phyloP scores from a whole-genome alignment of 2,797 vertebrate genomes.

The Hyperoplus immaculatus region DNA sequence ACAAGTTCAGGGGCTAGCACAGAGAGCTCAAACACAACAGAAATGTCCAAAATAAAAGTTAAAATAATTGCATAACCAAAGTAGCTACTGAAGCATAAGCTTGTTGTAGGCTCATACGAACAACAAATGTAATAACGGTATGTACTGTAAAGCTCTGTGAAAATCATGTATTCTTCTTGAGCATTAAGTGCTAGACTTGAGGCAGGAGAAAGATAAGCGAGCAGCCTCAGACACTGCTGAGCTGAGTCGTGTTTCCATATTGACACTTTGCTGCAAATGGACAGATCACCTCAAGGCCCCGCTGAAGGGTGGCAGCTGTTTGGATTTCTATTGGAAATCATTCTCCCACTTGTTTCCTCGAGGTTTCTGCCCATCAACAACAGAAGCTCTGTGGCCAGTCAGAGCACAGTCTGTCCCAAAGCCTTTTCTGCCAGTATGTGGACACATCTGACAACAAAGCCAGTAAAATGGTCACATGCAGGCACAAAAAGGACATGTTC shows the following conservation, averaged over 20 bases:
- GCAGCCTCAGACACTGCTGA: slow-evolving; percentile 35
- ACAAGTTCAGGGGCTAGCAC: neutral
- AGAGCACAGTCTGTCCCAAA: slow-evolving; percentile 36
- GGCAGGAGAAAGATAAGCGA: slow-evolving; percentile 37
- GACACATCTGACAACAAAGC: slow-evolving; percentile 33
- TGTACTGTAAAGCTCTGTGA: slow-evolving; percentile 13
- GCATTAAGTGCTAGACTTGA: slow-evolving; percentile 25
- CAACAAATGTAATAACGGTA: slow-evolving; percentile 29
- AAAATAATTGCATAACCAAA: neutral
- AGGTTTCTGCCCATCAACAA: slow-evolving; percentile 73
- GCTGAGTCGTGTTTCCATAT: slow-evolving; percentile 54
- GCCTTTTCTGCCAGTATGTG: slow-evolving; percentile 40
- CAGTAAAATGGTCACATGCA: slow-evolving; percentile 26
- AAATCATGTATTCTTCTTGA: slow-evolving; percentile 39
- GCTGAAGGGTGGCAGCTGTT: slow-evolving; percentile 68
- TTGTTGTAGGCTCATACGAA: slow-evolving; percentile 18
- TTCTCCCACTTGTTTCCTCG: slow-evolving; percentile 74
- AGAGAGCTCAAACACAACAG: neutral
- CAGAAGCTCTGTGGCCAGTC: slow-evolving; percentile 57
- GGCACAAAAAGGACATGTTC: slow-evolving; percentile 21
- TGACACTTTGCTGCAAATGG: slow-evolving; percentile 65
- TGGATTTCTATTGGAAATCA: slow-evolving; percentile 82
- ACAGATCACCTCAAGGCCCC: slow-evolving; percentile 68
- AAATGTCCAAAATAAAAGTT: neutral
- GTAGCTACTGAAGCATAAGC: neutral